Evolutionary conservation across 2,113 vertebrate species (phyloP), one percentile per base, ranked within the genome.

Genomic region (Pterocles gutturalis): DNA sequence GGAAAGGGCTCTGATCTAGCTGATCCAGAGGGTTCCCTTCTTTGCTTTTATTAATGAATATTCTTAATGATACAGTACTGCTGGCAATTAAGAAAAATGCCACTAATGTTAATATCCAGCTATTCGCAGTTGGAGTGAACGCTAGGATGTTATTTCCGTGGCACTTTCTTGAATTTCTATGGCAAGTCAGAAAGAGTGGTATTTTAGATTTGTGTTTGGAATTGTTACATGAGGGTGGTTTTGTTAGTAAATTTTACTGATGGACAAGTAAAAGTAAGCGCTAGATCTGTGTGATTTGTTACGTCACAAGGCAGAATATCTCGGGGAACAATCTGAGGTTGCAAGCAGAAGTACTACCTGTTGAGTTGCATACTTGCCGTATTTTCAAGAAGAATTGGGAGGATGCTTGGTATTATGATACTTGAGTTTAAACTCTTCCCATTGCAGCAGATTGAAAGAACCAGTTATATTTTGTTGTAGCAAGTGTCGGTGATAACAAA

Each of bases 1-100:
- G 3, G 67, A 10, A 17, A 45, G 57, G 26, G n/a, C 28, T 17
- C 53, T n/a, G 60, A 9, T 29, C 36, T 34, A 1, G 43, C n/a
- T 38, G 1, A 13, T 13, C 62, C 62, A 38, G 26, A 41, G 73
- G 69, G 25, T 65, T 34, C 19, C 33, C 66, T 26, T n/a, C 71
- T 69, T n/a, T 36, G 25, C 13, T 80, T 55, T 86, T 34, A 19
- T 54, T 62, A 16, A 21, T 2, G 24, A 19, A 29, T 11, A 7
- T 53, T 53, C 29, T 53, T 0, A 48, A 0, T 1, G 25, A 2
- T 43, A 3, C 9, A 2, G 29, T 16, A 26, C 48, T 48, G 54
- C 51, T 87, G 89, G 80, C 65, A 4, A 0, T 20, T 69, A 16
- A 53, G 57, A 31, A 51, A 53, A 80, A 53, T 2, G 8, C 25